phyloP scores from a whole-genome alignment of 1,140 invertebrate genomes.

The Dendrolimus kikuchii region DNA sequence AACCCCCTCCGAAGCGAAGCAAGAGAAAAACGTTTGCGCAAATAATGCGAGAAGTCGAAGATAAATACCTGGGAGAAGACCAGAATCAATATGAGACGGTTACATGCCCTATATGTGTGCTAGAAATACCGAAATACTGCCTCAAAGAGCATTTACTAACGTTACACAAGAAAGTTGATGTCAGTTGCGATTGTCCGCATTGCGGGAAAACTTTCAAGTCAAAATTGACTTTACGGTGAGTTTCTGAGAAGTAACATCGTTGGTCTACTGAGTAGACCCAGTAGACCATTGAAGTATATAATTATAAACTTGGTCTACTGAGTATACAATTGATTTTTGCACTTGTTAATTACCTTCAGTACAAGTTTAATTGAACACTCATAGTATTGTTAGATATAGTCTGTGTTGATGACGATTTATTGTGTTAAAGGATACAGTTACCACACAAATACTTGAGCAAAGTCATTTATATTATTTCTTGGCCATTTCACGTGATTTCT shows the following conservation, averaged over 20 bases:
- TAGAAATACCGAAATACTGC: constrained; percentile 19
- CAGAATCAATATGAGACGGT: constrained; percentile 12
- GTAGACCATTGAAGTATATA: not conserved
- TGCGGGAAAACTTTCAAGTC: constrained; percentile 24
- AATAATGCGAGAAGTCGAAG: constrained; percentile 20
- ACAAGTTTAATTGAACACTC: too few species aligned
- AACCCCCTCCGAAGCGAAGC: constrained; percentile 10
- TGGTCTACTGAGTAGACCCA: constrained; percentile 5
- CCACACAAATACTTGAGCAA: too few species aligned
- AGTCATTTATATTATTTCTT: too few species aligned
- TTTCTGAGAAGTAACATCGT: too few species aligned
- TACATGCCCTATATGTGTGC: constrained; percentile 20
- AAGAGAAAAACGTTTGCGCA: constrained; percentile 20
- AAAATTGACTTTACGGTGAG: constrained; percentile 10
- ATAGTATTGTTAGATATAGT: too few species aligned
- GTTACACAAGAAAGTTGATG: constrained; percentile 19
- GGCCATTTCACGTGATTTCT: too few species aligned
- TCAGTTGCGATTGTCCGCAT: constrained; percentile 16
- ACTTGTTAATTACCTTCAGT: too few species aligned
- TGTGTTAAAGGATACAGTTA: too few species aligned
- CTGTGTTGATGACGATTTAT: too few species aligned
- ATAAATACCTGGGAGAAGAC: constrained; percentile 5
- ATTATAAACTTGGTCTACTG: not conserved
- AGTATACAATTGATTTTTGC: not conserved
- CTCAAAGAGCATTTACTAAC: constrained; percentile 18